These are phyloP conservation scores for Fregetta grallaria DNA, from an alignment of 2,113 vertebrate genomes.

Conservation along the genomic window DNA sequence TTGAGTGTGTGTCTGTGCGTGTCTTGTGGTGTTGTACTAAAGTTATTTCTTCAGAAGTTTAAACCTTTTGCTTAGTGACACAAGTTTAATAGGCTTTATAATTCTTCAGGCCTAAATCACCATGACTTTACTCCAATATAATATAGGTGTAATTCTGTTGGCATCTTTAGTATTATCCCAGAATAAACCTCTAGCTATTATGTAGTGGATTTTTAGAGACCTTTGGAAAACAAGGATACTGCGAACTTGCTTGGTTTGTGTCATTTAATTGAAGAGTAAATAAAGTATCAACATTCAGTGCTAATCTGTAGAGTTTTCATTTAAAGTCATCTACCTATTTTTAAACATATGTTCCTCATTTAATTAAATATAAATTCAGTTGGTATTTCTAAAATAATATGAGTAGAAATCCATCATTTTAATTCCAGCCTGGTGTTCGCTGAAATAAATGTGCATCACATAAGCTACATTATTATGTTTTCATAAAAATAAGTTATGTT, in stretches of 20 bases:
- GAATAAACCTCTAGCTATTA: not conserved
- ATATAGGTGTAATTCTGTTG: not conserved
- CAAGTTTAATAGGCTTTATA: not conserved
- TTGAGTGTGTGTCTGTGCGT: not conserved
- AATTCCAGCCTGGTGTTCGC: not conserved
- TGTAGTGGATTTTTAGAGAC: not conserved
- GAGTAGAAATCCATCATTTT: not conserved
- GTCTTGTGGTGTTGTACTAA: not conserved
- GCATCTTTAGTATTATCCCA: not conserved
- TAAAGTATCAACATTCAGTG: not conserved
- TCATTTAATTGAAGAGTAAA: not conserved
- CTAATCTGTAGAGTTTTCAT: not conserved
- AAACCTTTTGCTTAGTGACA: not conserved
- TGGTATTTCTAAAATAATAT: not conserved
- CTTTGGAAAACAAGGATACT: not conserved
- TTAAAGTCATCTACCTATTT: not conserved
- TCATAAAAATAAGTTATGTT: not conserved
- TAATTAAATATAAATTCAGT: not conserved
- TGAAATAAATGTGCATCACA: not conserved
- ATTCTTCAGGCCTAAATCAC: not conserved
- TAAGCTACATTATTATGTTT: not conserved
- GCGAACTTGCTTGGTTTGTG: not conserved
- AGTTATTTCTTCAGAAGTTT: not conserved
- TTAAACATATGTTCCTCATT: not conserved
- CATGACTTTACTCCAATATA: not conserved